Evolutionary conservation across 2,888 invertebrate species (phyloP), one percentile per base, ranked within the genome.

Genomic region (Epinotia bilunana): DNA sequence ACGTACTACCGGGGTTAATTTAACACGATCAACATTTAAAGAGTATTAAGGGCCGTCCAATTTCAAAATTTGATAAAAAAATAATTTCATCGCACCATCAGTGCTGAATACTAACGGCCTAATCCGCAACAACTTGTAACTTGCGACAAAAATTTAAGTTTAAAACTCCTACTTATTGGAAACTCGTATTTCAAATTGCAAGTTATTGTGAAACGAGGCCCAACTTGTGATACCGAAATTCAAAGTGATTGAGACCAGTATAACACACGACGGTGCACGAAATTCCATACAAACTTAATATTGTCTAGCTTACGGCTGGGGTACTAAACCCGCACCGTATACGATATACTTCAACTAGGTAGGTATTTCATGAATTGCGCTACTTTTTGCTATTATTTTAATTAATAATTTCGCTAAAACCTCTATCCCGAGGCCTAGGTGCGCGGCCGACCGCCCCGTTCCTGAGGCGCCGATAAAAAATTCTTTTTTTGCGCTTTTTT

Each of bases 291-390:
- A 89, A 92, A 90, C 87, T 88, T 84, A 87, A 91, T 90, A 92
- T 91, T 91, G 90, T 90, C 92, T 91, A 92, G 91, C 91, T 85
- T 90, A 88, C 89, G 86, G 86, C 89, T 89, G 86, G 86, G 89
- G 87, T 91, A 90, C 90, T 89, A 89, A 71, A 67, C 88, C 84
- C 83, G 83, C 81, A 88, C 88, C 88, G 64, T 60, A 11, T 88
- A 85, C 82, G 85, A 83, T 85, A 90, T 91, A 91, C 87, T 69
- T 91, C 90, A 91, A 90, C 93, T 93, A 93, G 90, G 87, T 91
- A 87, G 84, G 85, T 88, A 87, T 83, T 82, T 86, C 87, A 90
- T 91, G 88, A 93, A 93, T 93, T 92, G 91, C 90, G 86, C 93
- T 93, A 93, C 92, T 88, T 86, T 89, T 87, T 84, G 88, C 92